These are phyloP conservation scores for human (Homo sapiens) DNA, from an alignment of 2,113 vertebrate species.

Conservation along the genomic window GRCh38 chr13:52953501-52954000, in stretches of 20 bases:
- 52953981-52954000: no score
- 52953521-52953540: not conserved
- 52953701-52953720: not conserved
- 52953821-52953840: constrained; percentile 20
- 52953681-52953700: not conserved
- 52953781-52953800: not conserved
- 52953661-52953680: not conserved
- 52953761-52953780: not conserved
- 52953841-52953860: not conserved
- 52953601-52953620: not conserved
- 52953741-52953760: not conserved
- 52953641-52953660: not conserved
- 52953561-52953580: not conserved
- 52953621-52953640: constrained; percentile 14
- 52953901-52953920: no score
- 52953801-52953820: not conserved
- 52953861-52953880: not conserved
- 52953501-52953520: not conserved
- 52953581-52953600: not conserved
- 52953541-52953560: not conserved
- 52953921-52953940: no score
- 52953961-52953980: no score
- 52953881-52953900: no score
- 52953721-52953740: not conserved
- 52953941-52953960: no score